Percentiles rank a stretch among this genome's conserved stretches.
These are phyloP conservation scores for Eremophila alpestris DNA, from an alignment of 2,797 vertebrate species.

Conservation along the genomic window DNA sequence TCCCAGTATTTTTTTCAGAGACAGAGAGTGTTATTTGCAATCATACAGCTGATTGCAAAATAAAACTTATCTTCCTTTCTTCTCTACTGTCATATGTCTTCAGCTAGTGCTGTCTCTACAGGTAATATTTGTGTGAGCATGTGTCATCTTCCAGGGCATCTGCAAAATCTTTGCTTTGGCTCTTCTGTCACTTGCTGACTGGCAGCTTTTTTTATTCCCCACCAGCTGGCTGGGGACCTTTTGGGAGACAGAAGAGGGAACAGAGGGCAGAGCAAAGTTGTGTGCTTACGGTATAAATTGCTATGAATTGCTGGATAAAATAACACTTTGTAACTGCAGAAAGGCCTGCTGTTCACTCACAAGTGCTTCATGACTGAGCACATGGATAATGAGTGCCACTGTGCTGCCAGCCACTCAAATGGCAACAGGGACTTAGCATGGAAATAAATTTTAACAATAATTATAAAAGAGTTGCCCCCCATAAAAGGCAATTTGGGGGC, in stretches of 20 bases:
- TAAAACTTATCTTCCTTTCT: not conserved
- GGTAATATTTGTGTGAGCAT: not conserved
- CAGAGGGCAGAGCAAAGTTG: not conserved
- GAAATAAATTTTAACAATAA: not conserved
- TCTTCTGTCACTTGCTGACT: not conserved
- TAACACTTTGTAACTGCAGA: not conserved
- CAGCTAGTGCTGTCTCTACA: not conserved
- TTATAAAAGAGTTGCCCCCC: accelerated
- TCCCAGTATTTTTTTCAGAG: not conserved
- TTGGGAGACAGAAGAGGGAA: not conserved
- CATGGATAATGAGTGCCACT: not conserved
- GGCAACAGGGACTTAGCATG: not conserved
- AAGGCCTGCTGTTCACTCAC: not conserved
- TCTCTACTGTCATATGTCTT: not conserved
- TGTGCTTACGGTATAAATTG: not conserved
- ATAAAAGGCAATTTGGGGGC: accelerated
- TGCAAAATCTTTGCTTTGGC: not conserved
- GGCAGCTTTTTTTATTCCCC: not conserved
- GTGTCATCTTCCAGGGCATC: not conserved
- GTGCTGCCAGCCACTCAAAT: not conserved
- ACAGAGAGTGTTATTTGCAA: not conserved
- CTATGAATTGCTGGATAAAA: not conserved
- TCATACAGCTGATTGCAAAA: not conserved
- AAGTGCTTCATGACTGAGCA: not conserved
- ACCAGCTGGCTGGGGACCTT: not conserved